Base-by-base conservation (phyloP, 2,888 invertebrate species). In the Diplazon laetatorius region DNA sequence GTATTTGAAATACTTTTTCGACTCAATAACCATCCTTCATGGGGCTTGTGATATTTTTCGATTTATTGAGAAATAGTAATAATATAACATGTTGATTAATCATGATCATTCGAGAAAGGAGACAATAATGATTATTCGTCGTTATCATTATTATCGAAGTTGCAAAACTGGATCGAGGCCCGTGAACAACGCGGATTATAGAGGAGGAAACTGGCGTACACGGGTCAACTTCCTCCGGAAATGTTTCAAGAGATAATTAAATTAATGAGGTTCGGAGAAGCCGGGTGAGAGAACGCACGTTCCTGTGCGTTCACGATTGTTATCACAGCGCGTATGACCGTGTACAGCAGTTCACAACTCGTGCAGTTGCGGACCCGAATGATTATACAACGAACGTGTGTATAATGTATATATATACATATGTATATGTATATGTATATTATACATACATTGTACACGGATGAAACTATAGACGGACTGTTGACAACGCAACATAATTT, bases 211-310 rank as follows among this genome's bases (percentile, higher is more conserved):
- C 62, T 73, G 72, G 75, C 55, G 66, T 70, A 74, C 76, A 71
- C 76, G 55, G 78, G 78, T 74, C 73, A 77, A 78, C 80, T 78
- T 77, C 80, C 80, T 80, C 52, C 83, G 84, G 85, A 84, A 83
- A 82, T 84, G 85, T 85, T 82, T 60, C 69, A 63, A 83, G 80
- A 82, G 82, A 83, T 85, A 85, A 85, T 85, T 80, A 83, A 85
- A 83, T 85, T 85, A 82, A 85, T 78, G 70, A 74, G 70, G 60
- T 70, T 74, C 37, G 65, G 74, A 66, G 80, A 78, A 77, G 60
- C 78, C 48, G 62, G 52, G 50, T 62, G 69, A 73, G 69, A 62
- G 25, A 44, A 55, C 65, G 30, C 22, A 39, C 57, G 18, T 39
- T 14, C 55, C 30, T 16, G 50, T 22, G 20, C 55, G n/a, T n/a